Conservation (phyloP, 2,113 vertebrate species). For the Jacana jacana region DNA sequence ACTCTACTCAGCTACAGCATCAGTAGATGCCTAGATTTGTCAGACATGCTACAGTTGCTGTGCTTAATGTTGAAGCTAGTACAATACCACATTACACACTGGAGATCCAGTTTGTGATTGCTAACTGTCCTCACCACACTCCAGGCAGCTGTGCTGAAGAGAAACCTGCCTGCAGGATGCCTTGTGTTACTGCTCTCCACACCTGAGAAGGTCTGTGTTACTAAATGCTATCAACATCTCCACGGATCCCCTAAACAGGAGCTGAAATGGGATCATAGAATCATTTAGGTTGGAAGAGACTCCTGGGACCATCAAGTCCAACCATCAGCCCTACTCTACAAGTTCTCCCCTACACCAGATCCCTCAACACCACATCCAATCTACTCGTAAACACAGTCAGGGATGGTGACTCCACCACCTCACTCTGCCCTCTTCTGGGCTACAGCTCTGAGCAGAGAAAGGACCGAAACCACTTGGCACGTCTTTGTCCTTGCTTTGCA, state of each 20-base stretch:
- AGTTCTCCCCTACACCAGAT: too few relatives aligned
- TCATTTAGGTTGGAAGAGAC: too few relatives aligned
- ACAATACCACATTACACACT: neutral
- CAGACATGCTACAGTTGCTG: neutral
- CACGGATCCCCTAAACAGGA: neutral
- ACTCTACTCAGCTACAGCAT: neutral
- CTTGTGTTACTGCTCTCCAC: fast-evolving
- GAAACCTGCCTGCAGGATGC: neutral
- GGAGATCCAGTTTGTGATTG: neutral
- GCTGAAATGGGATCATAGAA: neutral
- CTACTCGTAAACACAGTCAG: too few relatives aligned
- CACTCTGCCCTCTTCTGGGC: neutral
- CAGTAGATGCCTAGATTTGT: neutral
- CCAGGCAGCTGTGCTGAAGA: neutral
- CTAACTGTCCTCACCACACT: too few relatives aligned
- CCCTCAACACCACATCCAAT: too few relatives aligned
- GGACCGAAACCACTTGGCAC: neutral
- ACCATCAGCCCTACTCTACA: too few relatives aligned
- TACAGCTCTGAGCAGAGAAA: neutral
- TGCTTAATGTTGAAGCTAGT: neutral
- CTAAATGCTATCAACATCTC: neutral
- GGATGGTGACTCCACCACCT: neutral
- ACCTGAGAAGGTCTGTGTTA: fast-evolving
- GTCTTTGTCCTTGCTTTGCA: neutral
- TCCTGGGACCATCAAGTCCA: too few relatives aligned